Conservation (phyloP, 2,113 vertebrate genomes). For the Dermatemys mawii region DNA sequence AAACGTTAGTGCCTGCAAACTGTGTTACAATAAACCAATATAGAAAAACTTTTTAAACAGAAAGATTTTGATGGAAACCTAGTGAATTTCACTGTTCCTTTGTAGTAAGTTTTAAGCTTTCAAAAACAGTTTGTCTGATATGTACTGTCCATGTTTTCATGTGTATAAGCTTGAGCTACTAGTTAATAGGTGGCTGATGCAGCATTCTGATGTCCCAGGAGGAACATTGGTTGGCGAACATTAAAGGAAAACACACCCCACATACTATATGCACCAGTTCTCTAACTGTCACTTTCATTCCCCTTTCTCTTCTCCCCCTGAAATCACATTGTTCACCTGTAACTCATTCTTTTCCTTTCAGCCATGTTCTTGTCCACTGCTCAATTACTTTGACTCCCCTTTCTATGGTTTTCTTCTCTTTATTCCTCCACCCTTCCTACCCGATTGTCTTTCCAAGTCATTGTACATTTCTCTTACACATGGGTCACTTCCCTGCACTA, state of each 20-base stretch:
- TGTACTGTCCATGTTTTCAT: background rate
- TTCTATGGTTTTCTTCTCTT: background rate
- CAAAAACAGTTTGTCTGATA: background rate
- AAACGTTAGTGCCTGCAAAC: conserved; percentile 12
- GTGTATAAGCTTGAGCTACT: background rate
- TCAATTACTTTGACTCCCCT: background rate
- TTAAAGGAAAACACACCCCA: background rate
- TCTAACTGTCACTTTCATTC: background rate
- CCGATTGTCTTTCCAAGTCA: background rate
- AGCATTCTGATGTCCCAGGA: background rate
- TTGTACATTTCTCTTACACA: background rate
- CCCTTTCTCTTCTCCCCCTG: background rate
- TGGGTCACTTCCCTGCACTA: background rate
- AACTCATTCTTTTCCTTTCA: background rate
- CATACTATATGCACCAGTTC: background rate
- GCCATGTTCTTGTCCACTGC: rapidly evolving
- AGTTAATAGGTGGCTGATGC: background rate
- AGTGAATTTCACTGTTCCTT: background rate
- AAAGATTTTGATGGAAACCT: conserved; percentile 15
- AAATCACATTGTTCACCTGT: background rate
- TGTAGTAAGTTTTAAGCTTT: background rate
- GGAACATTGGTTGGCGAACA: background rate
- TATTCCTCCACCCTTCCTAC: background rate
- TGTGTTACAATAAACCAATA: background rate
- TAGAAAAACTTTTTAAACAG: background rate